Evolutionary conservation across 2,888 invertebrate genomes (phyloP).

Genomic region (Andrena chrysosceles): DNA sequence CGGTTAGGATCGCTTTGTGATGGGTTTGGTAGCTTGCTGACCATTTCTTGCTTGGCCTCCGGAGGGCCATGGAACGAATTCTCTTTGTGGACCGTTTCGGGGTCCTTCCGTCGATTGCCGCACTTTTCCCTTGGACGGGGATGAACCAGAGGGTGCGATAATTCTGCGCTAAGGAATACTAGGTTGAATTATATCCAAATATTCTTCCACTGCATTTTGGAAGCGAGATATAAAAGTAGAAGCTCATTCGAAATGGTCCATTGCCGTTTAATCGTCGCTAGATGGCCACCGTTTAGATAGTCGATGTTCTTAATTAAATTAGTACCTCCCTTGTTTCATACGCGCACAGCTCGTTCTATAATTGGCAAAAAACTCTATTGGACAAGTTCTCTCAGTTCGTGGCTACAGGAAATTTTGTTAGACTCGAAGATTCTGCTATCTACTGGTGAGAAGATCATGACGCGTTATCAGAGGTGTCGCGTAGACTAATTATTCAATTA

Average conservation of each 20-base stretch:
- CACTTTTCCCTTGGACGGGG: neutral
- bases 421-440: neutral
- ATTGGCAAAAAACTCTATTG: neutral
- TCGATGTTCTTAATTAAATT: neutral
- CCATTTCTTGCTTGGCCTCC: constrained; percentile 13
- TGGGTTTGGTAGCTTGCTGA: constrained; percentile 25
- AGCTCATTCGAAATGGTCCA: neutral
- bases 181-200: too few species aligned
- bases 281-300: neutral
- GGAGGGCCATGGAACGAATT: neutral
- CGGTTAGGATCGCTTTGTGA: constrained; percentile 26
- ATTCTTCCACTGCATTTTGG: too few species aligned
- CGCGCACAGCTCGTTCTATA: neutral
- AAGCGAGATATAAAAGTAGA: too few species aligned
- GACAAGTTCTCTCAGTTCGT: neutral
- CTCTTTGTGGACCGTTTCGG: neutral
- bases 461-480: too few species aligned
- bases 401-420: too few species aligned
- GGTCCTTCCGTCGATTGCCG: neutral
- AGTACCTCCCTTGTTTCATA: neutral
- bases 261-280: neutral
- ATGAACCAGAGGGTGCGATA: too few species aligned
- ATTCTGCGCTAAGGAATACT: too few species aligned
- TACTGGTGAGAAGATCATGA: neutral
- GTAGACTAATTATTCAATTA: too few species aligned